Evolutionary conservation across 1,140 invertebrate species (phyloP), one percentile per base, ranked within the genome.

Genomic region (Drosophila fuyamai): DNA sequence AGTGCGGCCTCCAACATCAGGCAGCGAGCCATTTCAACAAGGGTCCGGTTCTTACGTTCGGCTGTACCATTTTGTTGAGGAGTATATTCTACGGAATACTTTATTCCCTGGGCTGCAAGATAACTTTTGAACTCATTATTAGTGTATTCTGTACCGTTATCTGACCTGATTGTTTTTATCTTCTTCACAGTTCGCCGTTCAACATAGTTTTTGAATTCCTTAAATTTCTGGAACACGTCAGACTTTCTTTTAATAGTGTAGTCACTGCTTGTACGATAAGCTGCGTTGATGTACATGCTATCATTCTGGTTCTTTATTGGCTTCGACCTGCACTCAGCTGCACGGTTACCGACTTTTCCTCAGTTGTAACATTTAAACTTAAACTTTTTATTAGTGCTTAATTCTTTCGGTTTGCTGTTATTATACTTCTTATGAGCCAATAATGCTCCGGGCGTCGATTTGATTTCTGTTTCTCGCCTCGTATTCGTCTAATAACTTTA

Each of bases 21-120:
- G 68, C 77, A 43, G 74, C 79, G 43, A 63, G 90, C 27, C 81
- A 83, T 18, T 62, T 13, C 10, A 1, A 57, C 62, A n/a, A 58
- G 35, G 7, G 54, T 65, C 12, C 62, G 18, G 23, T 66, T 66
- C n/a, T 58, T 41, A 10, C 23, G 54, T 38, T 66, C 44, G 6
- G 62, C 36, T 18, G 35, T 40, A 18, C 54, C 62, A 10, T 57
- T 65, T 57, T 58, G 23, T 44, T 65, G 54, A n/a, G 54, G 43
- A 12, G 43, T 65, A 14, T 57, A 65, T 48, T 66, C 35, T 23
- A 58, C 44, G 3, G 35, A 48, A 48, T 48, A 47, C 18, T 47
- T 48, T 47, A 48, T 47, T 27, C 43, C 29, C 8, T 58, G 14
- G 12, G 14, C 29, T 46, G 56, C 27, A 35, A 55, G 36, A 18